phyloP scores from a whole-genome alignment of 2,797 vertebrate genomes.

The Eulemur rubriventer region DNA sequence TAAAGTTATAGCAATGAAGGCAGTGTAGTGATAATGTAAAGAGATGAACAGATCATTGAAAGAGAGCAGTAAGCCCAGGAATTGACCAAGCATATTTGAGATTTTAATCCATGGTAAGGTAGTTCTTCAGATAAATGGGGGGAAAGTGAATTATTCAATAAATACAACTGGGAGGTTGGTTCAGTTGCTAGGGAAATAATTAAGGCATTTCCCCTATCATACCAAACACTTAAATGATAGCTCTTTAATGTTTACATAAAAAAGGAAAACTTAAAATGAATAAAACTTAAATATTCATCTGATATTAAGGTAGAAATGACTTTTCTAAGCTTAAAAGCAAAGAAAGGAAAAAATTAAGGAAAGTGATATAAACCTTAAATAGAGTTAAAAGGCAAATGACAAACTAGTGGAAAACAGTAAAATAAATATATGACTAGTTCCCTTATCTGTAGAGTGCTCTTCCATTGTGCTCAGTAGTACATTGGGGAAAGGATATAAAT shows the following conservation, averaged over 20 bases:
- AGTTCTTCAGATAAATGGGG: neutral
- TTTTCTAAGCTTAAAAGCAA: conserved; percentile 19
- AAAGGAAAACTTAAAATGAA: conserved; percentile 2
- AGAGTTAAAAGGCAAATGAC: neutral
- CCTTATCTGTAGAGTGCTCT: neutral
- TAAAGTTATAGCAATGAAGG: neutral
- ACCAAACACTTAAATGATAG: neutral
- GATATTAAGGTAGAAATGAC: neutral
- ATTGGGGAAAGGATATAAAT: neutral
- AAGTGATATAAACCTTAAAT: neutral
- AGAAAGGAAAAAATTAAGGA: neutral
- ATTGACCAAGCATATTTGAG: neutral
- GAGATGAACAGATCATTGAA: neutral
- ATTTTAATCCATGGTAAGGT: neutral
- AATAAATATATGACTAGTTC: neutral
- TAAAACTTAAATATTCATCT: neutral
- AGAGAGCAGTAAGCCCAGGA: neutral
- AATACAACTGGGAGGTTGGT: neutral
- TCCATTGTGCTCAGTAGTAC: neutral
- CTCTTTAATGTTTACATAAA: neutral
- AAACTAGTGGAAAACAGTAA: neutral
- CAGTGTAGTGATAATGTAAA: neutral
- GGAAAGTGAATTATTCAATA: neutral
- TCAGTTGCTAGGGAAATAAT: neutral
- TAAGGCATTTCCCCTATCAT: neutral